Evolutionary conservation across 53 echinoderm and acorn worm genomes (phyloP), one percentile per base, ranked within the genome.

Genomic region (Temnopleurus reevesii): DNA sequence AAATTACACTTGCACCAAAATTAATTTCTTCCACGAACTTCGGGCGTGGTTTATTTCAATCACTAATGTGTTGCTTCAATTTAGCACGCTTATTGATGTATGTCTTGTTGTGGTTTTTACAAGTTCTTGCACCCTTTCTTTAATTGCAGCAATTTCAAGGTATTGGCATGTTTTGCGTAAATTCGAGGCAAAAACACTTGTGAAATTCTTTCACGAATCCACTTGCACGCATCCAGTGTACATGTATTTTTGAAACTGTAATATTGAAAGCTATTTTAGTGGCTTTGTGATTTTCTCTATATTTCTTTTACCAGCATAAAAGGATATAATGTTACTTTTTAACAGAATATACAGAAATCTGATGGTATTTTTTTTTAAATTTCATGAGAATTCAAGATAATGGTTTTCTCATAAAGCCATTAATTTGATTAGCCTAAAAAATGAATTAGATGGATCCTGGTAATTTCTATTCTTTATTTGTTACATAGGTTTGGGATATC

Each of bases 211-310:
- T 71, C 71, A 71, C 71, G 12, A 71, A 38, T 71, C 38, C 71
- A 71, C 71, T 71, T 71, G 71, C 71, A 71, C 71, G 71, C 71
- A 71, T 71, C 71, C 71, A 71, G 71, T 71, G 41, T 71, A 71
- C 71, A 71, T 71, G 71, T 71, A 71, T 71, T 71, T 71, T 71
- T 63, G 13, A 63, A 31, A 63, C 33, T 63, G 12, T 31, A 31
- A 63, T 63, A 18, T 63, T 71, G 71, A 71, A 38, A 36, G 71
- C 71, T 71, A 71, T 36, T 41, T 71, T 19, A 71, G 71, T 71
- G 36, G 71, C 41, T 55, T 81, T 81, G 81, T 81, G 49, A 21
- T 29, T 54, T n/a, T 18, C 24, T 25, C 27, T 49, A 23, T 34
- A 9, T 1, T 46, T 46, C 30, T 47, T 49, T 81, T 27, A 81